Conservation (phyloP, 35 echinoderm and acorn worm genomes). For the Lytechinus variegatus region DNA sequence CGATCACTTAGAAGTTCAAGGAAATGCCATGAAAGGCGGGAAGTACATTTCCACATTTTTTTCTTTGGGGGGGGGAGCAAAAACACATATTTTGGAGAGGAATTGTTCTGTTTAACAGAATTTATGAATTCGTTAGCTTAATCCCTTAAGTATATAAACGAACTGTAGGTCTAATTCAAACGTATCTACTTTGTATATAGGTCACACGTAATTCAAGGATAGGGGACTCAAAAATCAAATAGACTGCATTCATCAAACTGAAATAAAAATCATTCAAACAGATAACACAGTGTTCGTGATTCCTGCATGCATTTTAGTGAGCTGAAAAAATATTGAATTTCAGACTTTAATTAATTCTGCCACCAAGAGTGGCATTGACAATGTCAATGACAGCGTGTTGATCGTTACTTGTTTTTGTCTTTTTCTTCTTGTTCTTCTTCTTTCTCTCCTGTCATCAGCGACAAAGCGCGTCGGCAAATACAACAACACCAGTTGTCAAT, state of each 20-base stretch:
- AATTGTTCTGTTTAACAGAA: too few species aligned
- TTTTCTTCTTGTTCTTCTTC: too few species aligned
- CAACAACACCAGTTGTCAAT: not conserved
- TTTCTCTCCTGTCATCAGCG: too few species aligned
- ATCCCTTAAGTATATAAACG: not conserved
- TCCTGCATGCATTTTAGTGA: not conserved
- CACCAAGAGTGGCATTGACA: not conserved
- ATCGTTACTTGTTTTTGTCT: not conserved
- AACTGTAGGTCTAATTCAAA: not conserved
- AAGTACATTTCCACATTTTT: too few species aligned
- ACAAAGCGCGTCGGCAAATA: not conserved
- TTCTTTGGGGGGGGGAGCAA: too few species aligned
- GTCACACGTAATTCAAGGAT: not conserved
- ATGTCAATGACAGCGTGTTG: not conserved
- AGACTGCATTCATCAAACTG: not conserved
- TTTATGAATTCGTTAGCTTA: too few species aligned
- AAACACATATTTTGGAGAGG: too few species aligned
- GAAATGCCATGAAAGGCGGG: too few species aligned
- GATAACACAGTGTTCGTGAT: not conserved
- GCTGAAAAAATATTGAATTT: not conserved
- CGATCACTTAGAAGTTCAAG: too few species aligned
- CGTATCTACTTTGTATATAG: not conserved
- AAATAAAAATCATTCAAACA: not conserved
- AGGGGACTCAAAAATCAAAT: not conserved
- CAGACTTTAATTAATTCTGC: not conserved